phyloP scores from a whole-genome alignment of 2,797 vertebrate genomes.

The Takifugu rubripes region DNA sequence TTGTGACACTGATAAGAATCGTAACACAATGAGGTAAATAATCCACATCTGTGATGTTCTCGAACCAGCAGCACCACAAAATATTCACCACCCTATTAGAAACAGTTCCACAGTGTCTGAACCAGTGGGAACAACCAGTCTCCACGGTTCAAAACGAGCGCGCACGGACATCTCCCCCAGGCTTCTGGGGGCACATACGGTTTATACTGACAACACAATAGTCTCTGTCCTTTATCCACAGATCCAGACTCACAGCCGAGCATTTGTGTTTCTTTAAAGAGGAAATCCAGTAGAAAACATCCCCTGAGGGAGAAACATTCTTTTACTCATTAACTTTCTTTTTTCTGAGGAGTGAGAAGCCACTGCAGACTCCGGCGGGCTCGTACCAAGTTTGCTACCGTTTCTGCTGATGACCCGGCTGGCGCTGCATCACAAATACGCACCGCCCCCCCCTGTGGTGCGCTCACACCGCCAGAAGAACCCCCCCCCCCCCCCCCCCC shows the following conservation, averaged over 20 bases:
- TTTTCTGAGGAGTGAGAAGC: constrained; percentile 64
- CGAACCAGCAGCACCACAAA: constrained; percentile 66
- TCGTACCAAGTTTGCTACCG: constrained; percentile 73
- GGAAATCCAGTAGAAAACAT: constrained; percentile 66
- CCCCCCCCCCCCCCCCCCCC: constrained; percentile 26
- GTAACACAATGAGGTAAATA: constrained; percentile 96
- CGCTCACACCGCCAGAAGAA: constrained; percentile 41
- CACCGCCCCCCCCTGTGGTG: constrained; percentile 48
- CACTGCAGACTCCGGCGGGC: constrained; percentile 62
- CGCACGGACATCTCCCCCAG: constrained; percentile 19
- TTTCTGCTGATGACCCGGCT: constrained; percentile 77
- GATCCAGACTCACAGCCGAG: constrained; percentile 48
- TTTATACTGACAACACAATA: constrained; percentile 41
- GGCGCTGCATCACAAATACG: constrained; percentile 58
- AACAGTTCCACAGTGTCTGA: constrained; percentile 62
- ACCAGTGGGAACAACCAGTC: constrained; percentile 45
- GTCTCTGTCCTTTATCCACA: constrained; percentile 37
- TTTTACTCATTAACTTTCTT: constrained; percentile 9
- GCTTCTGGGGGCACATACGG: constrained; percentile 37
- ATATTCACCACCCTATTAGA: constrained; percentile 61
- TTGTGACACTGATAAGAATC: constrained; percentile 90
- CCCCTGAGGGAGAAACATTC: constrained; percentile 75
- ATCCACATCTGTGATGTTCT: constrained; percentile 77
- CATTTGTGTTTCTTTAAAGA: constrained; percentile 44
- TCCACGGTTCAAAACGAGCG: constrained; percentile 55